Evolutionary conservation across 1,140 invertebrate genomes (phyloP), one percentile per base, ranked within the genome.

Genomic region (Ceratitis capitata): DNA sequence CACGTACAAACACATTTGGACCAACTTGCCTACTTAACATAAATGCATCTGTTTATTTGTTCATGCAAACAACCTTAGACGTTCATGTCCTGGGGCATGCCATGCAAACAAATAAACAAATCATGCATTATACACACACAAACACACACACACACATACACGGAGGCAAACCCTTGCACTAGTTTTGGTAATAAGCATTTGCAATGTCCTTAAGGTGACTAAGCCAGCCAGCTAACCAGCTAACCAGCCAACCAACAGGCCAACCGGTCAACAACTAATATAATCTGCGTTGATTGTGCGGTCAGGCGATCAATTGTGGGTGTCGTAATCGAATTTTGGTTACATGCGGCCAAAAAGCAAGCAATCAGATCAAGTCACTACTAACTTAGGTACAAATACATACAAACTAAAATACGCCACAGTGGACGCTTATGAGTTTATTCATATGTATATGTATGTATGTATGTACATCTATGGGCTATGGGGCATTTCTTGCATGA

Each of bases 221-320:
- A 45, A 78, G 69, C 69, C 69, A 61, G 16, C 51, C n/a, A n/a
- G n/a, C n/a, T n/a, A n/a, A n/a, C n/a, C n/a, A n/a, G n/a, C n/a
- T n/a, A n/a, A n/a, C n/a, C n/a, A n/a, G n/a, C n/a, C n/a, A n/a
- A n/a, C n/a, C n/a, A n/a, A n/a, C n/a, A n/a, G n/a, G n/a, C n/a
- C n/a, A n/a, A n/a, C n/a, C n/a, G n/a, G n/a, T n/a, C n/a, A n/a
- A n/a, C n/a, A 53, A 61, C 69, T 78, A 78, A 78, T 45, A 45
- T 78, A 78, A 78, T 78, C 39, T 78, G 69, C 39, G 39, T 78
- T 78, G 69, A 78, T 78, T 78, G 69, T 78, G 32, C 45, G 69
- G 69, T 78, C 69, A 78, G 69, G 69, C 39, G 39, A 16, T 78
- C 69, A 78, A 78, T 78, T 78, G 69, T 78, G 69, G 69, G 69